These are phyloP conservation scores for Colius striatus DNA, from an alignment of 2,113 vertebrate species.

Conservation along the genomic window DNA sequence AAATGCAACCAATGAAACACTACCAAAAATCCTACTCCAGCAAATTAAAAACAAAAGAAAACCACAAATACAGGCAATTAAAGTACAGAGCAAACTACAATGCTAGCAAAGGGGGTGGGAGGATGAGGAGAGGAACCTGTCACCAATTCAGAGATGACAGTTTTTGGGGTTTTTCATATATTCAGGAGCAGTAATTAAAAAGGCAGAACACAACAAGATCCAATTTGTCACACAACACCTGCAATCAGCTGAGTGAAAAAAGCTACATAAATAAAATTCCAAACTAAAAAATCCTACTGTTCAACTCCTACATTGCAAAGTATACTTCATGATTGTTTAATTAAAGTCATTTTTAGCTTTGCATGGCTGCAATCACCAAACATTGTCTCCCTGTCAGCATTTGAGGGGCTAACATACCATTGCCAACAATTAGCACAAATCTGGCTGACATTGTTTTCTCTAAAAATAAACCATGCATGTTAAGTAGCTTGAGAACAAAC, in stretches of 20 bases:
- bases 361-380: slow-evolving; percentile 70
- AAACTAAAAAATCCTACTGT: slow-evolving; percentile 6
- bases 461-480: slow-evolving; percentile 74
- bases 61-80: background rate
- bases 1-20: background rate
- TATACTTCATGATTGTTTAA: slow-evolving; percentile 57
- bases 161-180: background rate
- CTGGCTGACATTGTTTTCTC: slow-evolving; percentile 71
- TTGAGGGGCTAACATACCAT: slow-evolving; percentile 56
- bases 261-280: background rate
- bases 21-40: background rate
- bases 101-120: background rate
- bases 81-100: background rate
- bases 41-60: background rate
- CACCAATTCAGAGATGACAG: background rate
- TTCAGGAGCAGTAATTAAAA: slow-evolving; percentile 40
- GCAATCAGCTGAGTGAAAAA: slow-evolving; percentile 40
- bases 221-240: slow-evolving; percentile 64
- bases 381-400: slow-evolving; percentile 73
- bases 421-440: slow-evolving; percentile 74
- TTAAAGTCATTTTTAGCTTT: slow-evolving; percentile 68
- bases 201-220: slow-evolving; percentile 11
- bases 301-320: slow-evolving; percentile 35
- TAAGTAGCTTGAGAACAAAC: slow-evolving; percentile 67
- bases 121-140: background rate